Base-by-base conservation (phyloP, 2,797 vertebrate species). In the Myotis vivesi region DNA sequence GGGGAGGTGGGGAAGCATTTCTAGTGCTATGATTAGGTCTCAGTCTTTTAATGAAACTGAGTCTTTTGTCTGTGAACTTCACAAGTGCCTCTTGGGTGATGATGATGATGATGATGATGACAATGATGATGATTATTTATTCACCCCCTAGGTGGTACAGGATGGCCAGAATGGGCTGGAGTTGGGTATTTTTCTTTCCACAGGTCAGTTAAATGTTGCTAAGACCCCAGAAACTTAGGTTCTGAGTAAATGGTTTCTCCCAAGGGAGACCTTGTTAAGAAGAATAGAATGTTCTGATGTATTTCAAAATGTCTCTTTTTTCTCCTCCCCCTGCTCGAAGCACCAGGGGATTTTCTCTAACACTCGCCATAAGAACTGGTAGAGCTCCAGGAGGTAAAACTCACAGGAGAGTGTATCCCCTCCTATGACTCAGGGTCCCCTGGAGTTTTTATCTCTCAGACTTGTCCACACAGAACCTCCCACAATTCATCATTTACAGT, bases 281-380 rank as follows among this genome's bases (percentile, higher is more conserved):
- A 68, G 44, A 90, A 38, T 0, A 66, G 44, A 80, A 80, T 68
- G 36, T 20, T 84, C 5, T 71, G 6, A 20, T 7, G 8, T 76
- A 36, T 80, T 30, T 33, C 6, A 46, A 53, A 68, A 66, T 36
- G 0, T 3, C 38, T 64, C 44, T 2, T 81, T 92, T 88, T 77
- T 28, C 17, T 51, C 2, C 30, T 19, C 1, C 33, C 0, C 19
- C 3, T 46, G 22, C 25, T 10, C 17, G 2, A 51, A 69, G 1
- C 25, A 38, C 19, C 66, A 4, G 20, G 3, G 2, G 15, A 17
- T 89, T 71, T 89, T 66, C 38, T 82, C 23, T n/a, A 25, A 5
- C 62, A 19, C 8, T 89, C 22, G 75, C 28, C 80, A 10, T 57
- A 22, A 38, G 11, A 25, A 77, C 12, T 30, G 25, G 7, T 66